Conservation (phyloP, 2,888 invertebrate genomes). For the Altica lythri region DNA sequence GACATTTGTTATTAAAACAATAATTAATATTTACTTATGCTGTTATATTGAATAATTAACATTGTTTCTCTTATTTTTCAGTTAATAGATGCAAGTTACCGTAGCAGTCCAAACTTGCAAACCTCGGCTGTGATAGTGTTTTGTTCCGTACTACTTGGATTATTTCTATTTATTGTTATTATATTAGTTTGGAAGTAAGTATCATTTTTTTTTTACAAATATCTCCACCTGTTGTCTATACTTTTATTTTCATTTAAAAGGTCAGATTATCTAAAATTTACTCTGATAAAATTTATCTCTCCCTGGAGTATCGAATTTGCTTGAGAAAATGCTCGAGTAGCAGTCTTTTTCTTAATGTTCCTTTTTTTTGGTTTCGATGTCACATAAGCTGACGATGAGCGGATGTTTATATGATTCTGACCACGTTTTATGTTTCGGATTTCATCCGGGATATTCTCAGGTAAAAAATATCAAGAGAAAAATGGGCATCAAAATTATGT, state of each 20-base stretch:
- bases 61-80: conserved; percentile 61
- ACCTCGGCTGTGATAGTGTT: conserved; percentile 84
- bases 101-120: conserved; percentile 82
- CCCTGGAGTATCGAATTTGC: no score
- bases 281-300: no score
- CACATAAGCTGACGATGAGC: conserved; percentile 28
- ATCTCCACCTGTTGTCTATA: no score
- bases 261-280: no score
- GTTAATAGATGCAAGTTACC: conserved; percentile 88
- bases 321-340: no score
- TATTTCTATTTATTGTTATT: conserved; percentile 78
- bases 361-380: conserved; percentile 24
- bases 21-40: no score
- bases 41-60: no score
- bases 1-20: no score
- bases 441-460: conserved; percentile 28
- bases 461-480: conserved; percentile 29
- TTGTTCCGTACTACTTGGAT: conserved; percentile 76
- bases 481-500: conserved; percentile 5
- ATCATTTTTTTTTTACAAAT: no score
- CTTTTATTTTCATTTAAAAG: no score
- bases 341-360: no score
- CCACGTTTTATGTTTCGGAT: conserved; percentile 34
- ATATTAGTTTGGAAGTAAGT: conserved; percentile 90
- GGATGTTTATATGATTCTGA: conserved; percentile 31